These are phyloP conservation scores for Notarius quadriscutis DNA, from an alignment of 2,113 vertebrate genomes.

Conservation along the genomic window DNA sequence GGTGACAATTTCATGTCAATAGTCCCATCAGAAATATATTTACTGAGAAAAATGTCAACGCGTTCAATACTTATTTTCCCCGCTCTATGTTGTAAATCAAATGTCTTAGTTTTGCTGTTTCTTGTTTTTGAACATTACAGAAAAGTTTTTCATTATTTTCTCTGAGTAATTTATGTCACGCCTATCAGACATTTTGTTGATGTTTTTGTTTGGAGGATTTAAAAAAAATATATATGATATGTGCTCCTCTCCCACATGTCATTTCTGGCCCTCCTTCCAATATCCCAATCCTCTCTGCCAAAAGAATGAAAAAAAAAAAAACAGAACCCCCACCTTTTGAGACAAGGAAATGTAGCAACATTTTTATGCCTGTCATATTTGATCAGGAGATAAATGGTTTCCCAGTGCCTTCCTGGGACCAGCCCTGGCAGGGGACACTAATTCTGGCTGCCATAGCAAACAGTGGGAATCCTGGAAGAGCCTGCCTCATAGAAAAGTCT, in stretches of 20 bases:
- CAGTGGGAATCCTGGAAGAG: conserved; percentile 67
- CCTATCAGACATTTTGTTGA: background rate
- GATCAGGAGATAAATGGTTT: conserved; percentile 68
- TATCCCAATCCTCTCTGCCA: conserved; percentile 2
- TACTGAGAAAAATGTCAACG: too few species aligned
- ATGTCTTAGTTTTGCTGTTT: background rate
- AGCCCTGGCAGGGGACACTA: conserved; percentile 63
- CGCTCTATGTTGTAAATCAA: background rate
- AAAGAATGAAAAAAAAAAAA: conserved; percentile 19
- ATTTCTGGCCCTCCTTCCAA: conserved; percentile 30
- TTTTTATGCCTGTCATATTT: conserved; percentile 76
- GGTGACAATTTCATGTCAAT: too few species aligned
- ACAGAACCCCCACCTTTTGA: conserved; percentile 41
- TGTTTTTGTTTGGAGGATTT: background rate
- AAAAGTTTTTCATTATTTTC: background rate
- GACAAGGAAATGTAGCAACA: conserved; percentile 58
- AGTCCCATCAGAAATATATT: too few species aligned
- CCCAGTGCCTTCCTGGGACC: conserved; percentile 61
- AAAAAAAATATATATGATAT: too few species aligned
- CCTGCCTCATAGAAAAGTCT: conserved; percentile 57
- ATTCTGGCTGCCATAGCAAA: conserved; percentile 65
- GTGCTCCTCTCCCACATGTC: background rate
- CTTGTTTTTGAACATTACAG: background rate
- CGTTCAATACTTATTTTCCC: too few species aligned
- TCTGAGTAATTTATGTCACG: background rate